Base-by-base conservation (phyloP, 2,797 vertebrate genomes). In the Amniataba percoides region DNA sequence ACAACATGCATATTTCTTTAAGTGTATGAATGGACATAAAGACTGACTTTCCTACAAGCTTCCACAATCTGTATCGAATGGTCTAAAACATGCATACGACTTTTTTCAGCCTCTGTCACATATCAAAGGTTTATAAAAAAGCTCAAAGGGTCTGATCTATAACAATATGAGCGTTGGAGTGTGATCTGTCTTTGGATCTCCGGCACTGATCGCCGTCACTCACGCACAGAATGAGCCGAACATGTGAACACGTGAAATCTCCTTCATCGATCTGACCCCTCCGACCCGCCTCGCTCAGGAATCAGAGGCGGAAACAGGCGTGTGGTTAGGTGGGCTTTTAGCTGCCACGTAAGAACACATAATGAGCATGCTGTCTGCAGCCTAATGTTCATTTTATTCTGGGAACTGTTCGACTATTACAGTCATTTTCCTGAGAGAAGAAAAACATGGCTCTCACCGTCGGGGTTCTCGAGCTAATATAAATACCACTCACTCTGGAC, bases 401-500 rank as follows among this genome's bases (percentile, higher is more conserved):
- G 11, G 34, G 34, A 13, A 58, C 5, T 57, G 43, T 18, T 1
- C 4, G 1, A 4, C 12, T 25, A 42, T 36, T 19, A 42, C 3
- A 42, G 49, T 8, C 0, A 19, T 70, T 46, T 34, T 71, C 19
- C 21, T 16, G 10, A 2, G 25, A 34, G 34, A 18, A 8, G 15
- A 51, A 25, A 57, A 57, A 18, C 3, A 1, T n/a, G 39, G 5
- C 7, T 23, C n/a, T 11, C 3, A 15, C 14, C 31, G 42, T 21
- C 55, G 5, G 16, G 10, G 10, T 5, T 18, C 36, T 12, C 0
- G 4, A 13, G 21, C 7, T 8, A 27, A 53, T 7, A 18, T 5
- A 15, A 53, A 36, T 1, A 2, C 0, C 5, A 97, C 98, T 98
- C 87, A 99, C 98, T 99, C 90, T 98, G 97, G 83, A 96, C 95